These are phyloP conservation scores for Aphrocallistes beatrix DNA, from an alignment of 37 sponge, comb jelly and placozoan genomes.

Conservation along the genomic window DNA sequence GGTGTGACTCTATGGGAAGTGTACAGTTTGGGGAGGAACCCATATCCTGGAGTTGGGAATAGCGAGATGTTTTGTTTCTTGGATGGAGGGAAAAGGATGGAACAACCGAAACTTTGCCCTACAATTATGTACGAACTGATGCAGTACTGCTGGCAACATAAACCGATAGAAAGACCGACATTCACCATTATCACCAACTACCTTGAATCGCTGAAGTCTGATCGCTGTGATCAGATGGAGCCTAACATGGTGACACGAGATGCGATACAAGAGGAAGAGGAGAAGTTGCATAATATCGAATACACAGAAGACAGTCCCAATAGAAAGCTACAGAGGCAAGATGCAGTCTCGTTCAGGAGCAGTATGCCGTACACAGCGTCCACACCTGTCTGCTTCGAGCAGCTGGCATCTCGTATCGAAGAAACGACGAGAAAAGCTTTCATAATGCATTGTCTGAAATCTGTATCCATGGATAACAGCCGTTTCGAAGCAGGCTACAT, in stretches of 20 bases:
- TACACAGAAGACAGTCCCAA: neutral
- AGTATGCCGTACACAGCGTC: neutral
- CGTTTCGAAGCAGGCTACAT: neutral
- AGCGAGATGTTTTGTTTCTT: neutral
- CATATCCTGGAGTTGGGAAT: neutral
- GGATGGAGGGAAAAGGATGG: neutral
- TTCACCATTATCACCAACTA: neutral
- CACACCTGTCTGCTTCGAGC: neutral
- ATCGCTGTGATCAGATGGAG: neutral
- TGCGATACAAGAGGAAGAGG: constrained; percentile 4
- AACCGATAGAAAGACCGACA: neutral
- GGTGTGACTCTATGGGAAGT: neutral
- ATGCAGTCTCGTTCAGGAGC: neutral
- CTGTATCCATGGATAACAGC: neutral
- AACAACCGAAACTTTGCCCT: neutral
- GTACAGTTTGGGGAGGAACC: neutral
- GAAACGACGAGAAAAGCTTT: neutral
- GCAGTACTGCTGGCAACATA: neutral
- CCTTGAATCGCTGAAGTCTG: neutral
- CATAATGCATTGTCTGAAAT: neutral
- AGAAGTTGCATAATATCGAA: neutral
- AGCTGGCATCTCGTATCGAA: neutral
- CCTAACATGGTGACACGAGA: neutral
- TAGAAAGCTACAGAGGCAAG: neutral
- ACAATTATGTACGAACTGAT: neutral